Evolutionary conservation across 2,888 invertebrate species (phyloP).

Genomic region (Macropis europaea): DNA sequence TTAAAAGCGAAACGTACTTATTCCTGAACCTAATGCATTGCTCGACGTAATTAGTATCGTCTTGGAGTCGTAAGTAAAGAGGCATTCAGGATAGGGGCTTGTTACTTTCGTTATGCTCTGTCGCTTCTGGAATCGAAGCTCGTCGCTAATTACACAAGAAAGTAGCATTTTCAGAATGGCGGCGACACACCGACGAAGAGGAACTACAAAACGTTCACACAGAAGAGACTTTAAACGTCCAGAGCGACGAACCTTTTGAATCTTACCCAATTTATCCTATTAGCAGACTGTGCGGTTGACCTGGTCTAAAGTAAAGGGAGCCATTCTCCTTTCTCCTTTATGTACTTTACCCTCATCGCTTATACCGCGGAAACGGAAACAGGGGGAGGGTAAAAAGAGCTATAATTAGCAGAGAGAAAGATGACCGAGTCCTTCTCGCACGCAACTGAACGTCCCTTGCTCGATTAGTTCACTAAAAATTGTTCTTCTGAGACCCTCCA

Average conservation of each 20-base stretch:
- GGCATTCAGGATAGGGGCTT: neutral
- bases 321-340: conserved; percentile 41
- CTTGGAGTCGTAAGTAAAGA: neutral
- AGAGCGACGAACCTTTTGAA: conserved; percentile 48
- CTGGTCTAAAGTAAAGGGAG: conserved; percentile 42
- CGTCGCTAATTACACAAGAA: conserved; percentile 25
- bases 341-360: conserved; percentile 37
- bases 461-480: too few species aligned
- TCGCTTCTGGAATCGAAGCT: conserved; percentile 7
- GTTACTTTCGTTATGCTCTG: conserved; percentile 2
- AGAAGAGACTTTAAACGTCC: conserved; percentile 46
- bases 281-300: conserved; percentile 49
- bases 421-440: neutral
- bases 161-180: conserved; percentile 5
- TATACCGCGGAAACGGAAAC: conserved; percentile 43
- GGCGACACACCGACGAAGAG: neutral
- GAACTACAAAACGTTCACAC: conserved; percentile 34
- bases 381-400: conserved; percentile 4
- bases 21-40: conserved; percentile 15
- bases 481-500: neutral
- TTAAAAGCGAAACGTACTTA: too few species aligned
- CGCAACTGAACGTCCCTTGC: too few species aligned
- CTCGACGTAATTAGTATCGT: conserved; percentile 1
- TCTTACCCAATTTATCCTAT: conserved; percentile 54
- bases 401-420: conserved; percentile 48